These are phyloP conservation scores for Abrostola triplasia DNA, from an alignment of 2,888 invertebrate genomes.

Conservation along the genomic window DNA sequence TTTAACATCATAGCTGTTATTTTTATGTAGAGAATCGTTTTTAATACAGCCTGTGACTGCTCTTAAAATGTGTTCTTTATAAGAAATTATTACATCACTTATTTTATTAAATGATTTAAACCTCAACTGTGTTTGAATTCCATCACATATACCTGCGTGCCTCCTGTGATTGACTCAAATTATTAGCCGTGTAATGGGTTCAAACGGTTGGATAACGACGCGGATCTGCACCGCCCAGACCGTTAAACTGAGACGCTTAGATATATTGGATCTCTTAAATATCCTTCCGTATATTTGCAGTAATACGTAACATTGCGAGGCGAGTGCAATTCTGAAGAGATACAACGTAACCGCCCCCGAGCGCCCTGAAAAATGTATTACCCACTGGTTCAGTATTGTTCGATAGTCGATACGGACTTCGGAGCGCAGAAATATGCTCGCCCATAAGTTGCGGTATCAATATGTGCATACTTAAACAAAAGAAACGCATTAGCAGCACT, in stretches of 20 bases:
- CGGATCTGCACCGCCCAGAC: conserved; percentile 16
- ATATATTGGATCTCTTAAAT: conserved; percentile 54
- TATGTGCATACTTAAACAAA: conserved; percentile 59
- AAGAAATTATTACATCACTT: conserved; percentile 86
- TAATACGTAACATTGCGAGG: conserved; percentile 56
- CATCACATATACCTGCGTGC: conserved; percentile 16
- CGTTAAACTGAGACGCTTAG: conserved; percentile 47
- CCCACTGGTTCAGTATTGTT: conserved; percentile 60
- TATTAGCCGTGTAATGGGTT: conserved; percentile 40
- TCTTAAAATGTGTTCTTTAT: conserved; percentile 85
- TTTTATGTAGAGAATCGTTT: conserved; percentile 60
- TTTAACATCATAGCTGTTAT: conserved; percentile 44
- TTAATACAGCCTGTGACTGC: conserved; percentile 79
- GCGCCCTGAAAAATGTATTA: conserved; percentile 75
- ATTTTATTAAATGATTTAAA: conserved; percentile 88
- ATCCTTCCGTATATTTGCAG: conserved; percentile 53
- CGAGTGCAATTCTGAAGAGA: conserved; percentile 68
- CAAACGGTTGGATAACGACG: conserved; percentile 36
- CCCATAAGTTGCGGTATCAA: conserved; percentile 69
- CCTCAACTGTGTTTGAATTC: conserved; percentile 53
- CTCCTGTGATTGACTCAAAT: conserved; percentile 36
- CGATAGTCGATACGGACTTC: conserved; percentile 59
- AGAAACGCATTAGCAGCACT: conserved; percentile 42
- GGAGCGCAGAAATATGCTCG: conserved; percentile 61
- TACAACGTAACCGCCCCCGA: conserved; percentile 61